These are phyloP conservation scores for Arrhamphus sclerolepis DNA, from an alignment of 2,797 vertebrate genomes.

Conservation along the genomic window DNA sequence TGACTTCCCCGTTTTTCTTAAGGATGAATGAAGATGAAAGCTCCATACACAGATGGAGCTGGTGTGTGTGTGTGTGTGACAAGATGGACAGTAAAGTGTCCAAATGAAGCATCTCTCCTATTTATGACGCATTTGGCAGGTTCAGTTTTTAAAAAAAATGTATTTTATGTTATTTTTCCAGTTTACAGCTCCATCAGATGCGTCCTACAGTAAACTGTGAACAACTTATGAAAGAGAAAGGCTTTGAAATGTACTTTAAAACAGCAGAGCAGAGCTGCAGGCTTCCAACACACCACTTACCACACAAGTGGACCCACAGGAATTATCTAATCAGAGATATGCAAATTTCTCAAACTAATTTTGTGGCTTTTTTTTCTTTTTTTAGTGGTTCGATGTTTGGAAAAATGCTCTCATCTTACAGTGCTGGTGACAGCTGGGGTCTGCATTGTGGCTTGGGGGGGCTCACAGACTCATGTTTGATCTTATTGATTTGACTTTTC, in stretches of 20 bases:
- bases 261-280: conserved; percentile 44
- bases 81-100: conserved; percentile 22
- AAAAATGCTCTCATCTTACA: conserved; percentile 26
- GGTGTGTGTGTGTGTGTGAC: conserved; percentile 1
- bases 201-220: conserved; percentile 12
- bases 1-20: conserved; percentile 35
- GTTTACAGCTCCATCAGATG: conserved; percentile 29
- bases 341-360: conserved; percentile 57
- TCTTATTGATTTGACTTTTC: conserved; percentile 51
- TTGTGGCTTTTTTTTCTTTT: conserved; percentile 11
- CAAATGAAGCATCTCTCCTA: conserved; percentile 6
- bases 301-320: conserved; percentile 61
- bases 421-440: conserved; percentile 32
- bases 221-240: conserved; percentile 7
- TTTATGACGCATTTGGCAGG: neutral
- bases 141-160: too few species aligned
- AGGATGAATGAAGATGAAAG: conserved; percentile 16
- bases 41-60: conserved; percentile 24
- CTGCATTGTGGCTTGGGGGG: conserved; percentile 39
- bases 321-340: conserved; percentile 55
- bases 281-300: conserved; percentile 49
- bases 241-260: conserved; percentile 30
- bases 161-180: neutral
- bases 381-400: conserved; percentile 28
- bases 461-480: conserved; percentile 34